phyloP scores from a whole-genome alignment of 2,113 vertebrate species.

The Apeltes quadracus region DNA sequence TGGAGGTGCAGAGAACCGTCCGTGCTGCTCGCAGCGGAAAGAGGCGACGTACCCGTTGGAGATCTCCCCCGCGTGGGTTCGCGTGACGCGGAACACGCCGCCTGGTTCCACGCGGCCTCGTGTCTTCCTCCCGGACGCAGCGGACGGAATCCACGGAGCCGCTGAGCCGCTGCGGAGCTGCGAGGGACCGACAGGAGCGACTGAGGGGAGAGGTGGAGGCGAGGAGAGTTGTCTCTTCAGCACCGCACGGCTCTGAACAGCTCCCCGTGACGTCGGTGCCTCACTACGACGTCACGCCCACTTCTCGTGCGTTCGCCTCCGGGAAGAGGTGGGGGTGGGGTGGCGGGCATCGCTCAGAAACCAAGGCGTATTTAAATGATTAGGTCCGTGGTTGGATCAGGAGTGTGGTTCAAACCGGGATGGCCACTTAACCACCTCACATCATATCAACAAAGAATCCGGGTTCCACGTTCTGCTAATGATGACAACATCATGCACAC shows the following conservation, averaged over 20 bases:
- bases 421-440: no score
- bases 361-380: no score
- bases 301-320: constrained; percentile 41
- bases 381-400: no score
- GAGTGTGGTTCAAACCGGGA: no score
- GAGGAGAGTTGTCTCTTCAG: constrained; percentile 73
- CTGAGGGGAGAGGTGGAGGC: constrained; percentile 8
- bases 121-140: background rate
- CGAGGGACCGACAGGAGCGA: constrained; percentile 33
- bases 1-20: background rate
- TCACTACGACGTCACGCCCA: constrained; percentile 72
- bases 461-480: no score
- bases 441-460: no score
- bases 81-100: background rate
- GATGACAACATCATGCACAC: no score
- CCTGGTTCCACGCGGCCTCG: no score
- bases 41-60: constrained; percentile 54
- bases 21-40: background rate
- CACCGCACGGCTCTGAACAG: constrained; percentile 81
- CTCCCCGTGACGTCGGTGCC: constrained; percentile 78
- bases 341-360: background rate
- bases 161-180: constrained; percentile 39
- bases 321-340: background rate
- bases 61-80: constrained; percentile 39
- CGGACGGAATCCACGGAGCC: constrained; percentile 30